Percentiles rank a stretch among this genome's conserved stretches.
phyloP scores from a whole-genome alignment of 2,888 invertebrate species.

The Pachliopta kotzebuea region DNA sequence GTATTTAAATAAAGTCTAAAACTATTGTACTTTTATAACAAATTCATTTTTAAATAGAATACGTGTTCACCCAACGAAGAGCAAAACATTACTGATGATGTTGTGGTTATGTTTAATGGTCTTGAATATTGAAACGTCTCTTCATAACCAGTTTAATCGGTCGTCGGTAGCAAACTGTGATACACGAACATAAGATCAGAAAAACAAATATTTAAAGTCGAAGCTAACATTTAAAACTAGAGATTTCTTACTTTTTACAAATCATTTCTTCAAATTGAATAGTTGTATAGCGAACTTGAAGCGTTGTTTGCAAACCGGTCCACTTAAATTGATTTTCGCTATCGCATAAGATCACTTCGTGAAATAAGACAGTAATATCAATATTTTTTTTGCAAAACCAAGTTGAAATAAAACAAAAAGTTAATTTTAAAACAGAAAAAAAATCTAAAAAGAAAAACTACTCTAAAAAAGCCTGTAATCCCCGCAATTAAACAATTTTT shows the following conservation, averaged over 20 bases:
- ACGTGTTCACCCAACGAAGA: slow-evolving; percentile 12
- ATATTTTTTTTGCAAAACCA: not conserved
- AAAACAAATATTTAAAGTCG: not conserved
- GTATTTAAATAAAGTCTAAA: not conserved
- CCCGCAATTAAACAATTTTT: no score
- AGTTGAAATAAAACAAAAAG: no score
- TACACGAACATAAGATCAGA: not conserved
- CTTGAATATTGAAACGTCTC: slow-evolving; percentile 19
- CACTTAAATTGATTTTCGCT: not conserved
- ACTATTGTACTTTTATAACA: slow-evolving; percentile 7
- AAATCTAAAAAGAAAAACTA: no score
- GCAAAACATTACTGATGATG: slow-evolving; percentile 20
- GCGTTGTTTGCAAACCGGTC: slow-evolving; percentile 23
- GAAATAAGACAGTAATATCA: not conserved
- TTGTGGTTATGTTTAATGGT: slow-evolving; percentile 14
- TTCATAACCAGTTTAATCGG: slow-evolving; percentile 25
- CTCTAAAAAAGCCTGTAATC: no score
- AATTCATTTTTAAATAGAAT: slow-evolving; percentile 3
- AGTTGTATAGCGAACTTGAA: not conserved
- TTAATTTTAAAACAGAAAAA: no score
- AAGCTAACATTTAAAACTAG: not conserved
- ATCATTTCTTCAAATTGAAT: not conserved
- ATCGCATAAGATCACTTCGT: not conserved
- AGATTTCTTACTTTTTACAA: not conserved
- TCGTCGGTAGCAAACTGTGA: slow-evolving; percentile 3